A percentile compares a stretch with the other conserved stretches of the same genome.
Conservation (phyloP, 2,113 vertebrate species). For the Acanthisitta chloris region DNA sequence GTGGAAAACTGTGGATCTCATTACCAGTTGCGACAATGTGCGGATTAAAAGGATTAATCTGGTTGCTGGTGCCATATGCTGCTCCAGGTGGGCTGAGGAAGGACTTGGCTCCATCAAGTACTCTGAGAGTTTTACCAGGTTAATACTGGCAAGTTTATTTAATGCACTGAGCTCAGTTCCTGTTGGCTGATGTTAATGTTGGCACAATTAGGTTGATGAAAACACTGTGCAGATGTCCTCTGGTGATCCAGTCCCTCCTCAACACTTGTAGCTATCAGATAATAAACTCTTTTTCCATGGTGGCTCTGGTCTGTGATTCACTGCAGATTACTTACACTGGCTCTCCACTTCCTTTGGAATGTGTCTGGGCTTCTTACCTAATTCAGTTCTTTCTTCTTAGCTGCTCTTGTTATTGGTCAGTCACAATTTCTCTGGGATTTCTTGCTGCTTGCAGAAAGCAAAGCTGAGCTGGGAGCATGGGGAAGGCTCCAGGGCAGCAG, state of each 20-base stretch:
- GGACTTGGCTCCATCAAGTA: neutral
- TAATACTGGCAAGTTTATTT: constrained; percentile 41
- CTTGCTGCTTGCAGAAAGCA: neutral
- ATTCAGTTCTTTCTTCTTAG: neutral
- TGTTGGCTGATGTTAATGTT: constrained; percentile 60
- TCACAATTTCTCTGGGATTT: neutral
- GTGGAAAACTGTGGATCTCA: neutral
- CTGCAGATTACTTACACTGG: neutral
- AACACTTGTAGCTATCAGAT: constrained; percentile 28
- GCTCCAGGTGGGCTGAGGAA: constrained; percentile 24
- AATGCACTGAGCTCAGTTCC: constrained; percentile 60
- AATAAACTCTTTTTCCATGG: constrained; percentile 39
- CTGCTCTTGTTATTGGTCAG: neutral
- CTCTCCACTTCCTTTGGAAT: neutral
- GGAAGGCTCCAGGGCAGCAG: neutral
- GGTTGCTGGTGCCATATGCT: neutral
- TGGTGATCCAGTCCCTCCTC: constrained; percentile 56
- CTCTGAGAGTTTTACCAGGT: constrained; percentile 34
- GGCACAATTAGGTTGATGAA: constrained; percentile 53
- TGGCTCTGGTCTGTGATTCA: constrained; percentile 3
- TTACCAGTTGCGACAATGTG: neutral
- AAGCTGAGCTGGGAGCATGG: neutral
- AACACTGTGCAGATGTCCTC: constrained; percentile 62
- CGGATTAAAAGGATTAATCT: neutral
- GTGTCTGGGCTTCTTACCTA: neutral